Evolutionary conservation across 2,888 invertebrate genomes (phyloP).

Genomic region (Sepiola atlantica): DNA sequence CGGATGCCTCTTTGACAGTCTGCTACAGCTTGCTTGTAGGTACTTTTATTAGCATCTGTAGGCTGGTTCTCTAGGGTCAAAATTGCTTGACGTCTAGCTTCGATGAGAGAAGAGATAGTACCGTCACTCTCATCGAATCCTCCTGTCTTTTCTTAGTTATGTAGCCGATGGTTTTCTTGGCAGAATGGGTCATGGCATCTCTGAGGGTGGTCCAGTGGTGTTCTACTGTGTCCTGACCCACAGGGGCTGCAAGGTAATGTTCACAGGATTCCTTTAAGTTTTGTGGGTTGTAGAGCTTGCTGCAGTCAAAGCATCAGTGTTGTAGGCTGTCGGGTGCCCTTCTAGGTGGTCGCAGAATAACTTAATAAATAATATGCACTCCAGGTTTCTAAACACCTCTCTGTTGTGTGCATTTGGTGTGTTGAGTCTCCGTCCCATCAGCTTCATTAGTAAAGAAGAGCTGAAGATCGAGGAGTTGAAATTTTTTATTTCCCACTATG

Average conservation of each 20-base stretch:
- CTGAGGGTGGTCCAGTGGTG: too few species aligned
- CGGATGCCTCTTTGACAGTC: not conserved
- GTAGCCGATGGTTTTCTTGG: not conserved
- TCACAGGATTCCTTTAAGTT: not conserved
- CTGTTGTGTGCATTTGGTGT: too few species aligned
- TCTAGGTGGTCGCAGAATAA: too few species aligned
- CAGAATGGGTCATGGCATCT: not conserved
- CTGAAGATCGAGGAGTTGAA: too few species aligned
- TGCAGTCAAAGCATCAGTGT: too few species aligned
- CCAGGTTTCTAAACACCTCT: too few species aligned
- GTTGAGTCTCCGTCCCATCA: too few species aligned
- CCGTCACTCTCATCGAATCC: not conserved
- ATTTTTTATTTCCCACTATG: too few species aligned
- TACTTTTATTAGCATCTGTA: not conserved
- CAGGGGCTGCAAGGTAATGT: not conserved
- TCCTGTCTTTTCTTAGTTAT: not conserved
- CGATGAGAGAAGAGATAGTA: not conserved
- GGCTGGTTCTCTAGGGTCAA: not conserved
- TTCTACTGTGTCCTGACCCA: not conserved
- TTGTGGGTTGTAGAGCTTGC: not conserved
- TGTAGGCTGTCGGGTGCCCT: too few species aligned
- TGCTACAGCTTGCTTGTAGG: not conserved
- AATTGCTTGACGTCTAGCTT: not conserved
- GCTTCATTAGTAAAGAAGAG: too few species aligned
- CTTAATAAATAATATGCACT: too few species aligned